A percentile compares a stretch with the other conserved stretches of the same genome.
Evolutionary conservation across 2,888 invertebrate genomes (phyloP).

Genomic region (Entomobrya proxima): DNA sequence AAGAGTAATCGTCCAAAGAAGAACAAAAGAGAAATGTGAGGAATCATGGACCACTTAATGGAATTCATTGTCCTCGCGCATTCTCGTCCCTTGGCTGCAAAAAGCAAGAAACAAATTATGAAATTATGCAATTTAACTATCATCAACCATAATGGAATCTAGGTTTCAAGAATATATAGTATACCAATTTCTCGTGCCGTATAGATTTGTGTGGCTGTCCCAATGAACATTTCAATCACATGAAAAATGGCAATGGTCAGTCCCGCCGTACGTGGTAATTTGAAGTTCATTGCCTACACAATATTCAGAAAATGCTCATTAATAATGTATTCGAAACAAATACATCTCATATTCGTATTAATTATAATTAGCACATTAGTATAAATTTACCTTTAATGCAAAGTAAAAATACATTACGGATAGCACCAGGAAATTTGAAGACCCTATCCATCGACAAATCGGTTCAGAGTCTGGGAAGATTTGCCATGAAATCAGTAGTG

Average conservation of each 20-base stretch:
- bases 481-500: slow-evolving; percentile 67
- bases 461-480: slow-evolving; percentile 71
- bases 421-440: slow-evolving; percentile 63
- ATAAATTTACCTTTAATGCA: slow-evolving; percentile 57
- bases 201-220: slow-evolving; percentile 66
- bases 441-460: slow-evolving; percentile 67
- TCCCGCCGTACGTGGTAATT: slow-evolving; percentile 60
- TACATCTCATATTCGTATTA: background rate
- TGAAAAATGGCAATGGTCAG: slow-evolving; percentile 64
- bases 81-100: slow-evolving; percentile 62
- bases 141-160: no score
- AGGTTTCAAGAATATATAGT: background rate
- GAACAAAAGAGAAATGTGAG: slow-evolving; percentile 67
- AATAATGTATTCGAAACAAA: background rate
- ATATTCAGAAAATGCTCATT: no score
- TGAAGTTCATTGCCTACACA: slow-evolving; percentile 65
- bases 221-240: slow-evolving; percentile 69
- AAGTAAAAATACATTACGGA: slow-evolving; percentile 68
- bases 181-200: slow-evolving; percentile 68
- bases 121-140: background rate
- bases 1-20: slow-evolving; percentile 68
- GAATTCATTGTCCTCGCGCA: slow-evolving; percentile 68
- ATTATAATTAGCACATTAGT: background rate
- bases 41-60: slow-evolving; percentile 70
- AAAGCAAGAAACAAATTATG: background rate